These are phyloP conservation scores for Hippoglossus hippoglossus DNA, from an alignment of 2,797 vertebrate genomes.

Conservation along the genomic window DNA sequence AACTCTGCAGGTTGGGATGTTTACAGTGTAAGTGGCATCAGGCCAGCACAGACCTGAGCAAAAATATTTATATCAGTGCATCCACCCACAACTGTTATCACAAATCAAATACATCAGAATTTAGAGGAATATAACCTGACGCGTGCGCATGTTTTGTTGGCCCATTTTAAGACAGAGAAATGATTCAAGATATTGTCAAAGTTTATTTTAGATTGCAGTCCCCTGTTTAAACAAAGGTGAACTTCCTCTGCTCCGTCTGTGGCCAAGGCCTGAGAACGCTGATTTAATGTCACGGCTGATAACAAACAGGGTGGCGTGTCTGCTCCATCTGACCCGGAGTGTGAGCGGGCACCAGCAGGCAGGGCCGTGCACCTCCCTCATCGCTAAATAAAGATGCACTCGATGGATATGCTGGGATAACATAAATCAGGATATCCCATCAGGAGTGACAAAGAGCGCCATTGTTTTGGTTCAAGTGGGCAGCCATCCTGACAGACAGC, in stretches of 20 bases:
- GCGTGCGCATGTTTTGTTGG: conserved; percentile 18
- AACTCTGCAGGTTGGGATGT: conserved; percentile 82
- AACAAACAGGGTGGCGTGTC: conserved; percentile 69
- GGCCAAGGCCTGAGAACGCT: conserved; percentile 30
- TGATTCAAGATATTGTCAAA: conserved; percentile 35
- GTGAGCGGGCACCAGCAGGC: conserved; percentile 50
- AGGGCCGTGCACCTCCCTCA: conserved; percentile 42
- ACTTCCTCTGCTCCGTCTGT: conserved; percentile 53
- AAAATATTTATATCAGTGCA: conserved; percentile 71
- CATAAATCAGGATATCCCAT: conserved; percentile 87
- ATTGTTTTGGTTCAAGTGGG: conserved; percentile 85
- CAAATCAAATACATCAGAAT: conserved; percentile 30
- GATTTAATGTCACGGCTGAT: conserved; percentile 60
- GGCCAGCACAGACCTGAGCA: conserved; percentile 66
- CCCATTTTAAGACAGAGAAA: conserved; percentile 23
- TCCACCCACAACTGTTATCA: conserved; percentile 44
- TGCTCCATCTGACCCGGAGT: conserved; percentile 24
- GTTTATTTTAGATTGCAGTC: conserved; percentile 67
- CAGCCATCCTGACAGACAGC: conserved; percentile 79
- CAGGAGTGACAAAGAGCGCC: conserved; percentile 77
- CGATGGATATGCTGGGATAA: conserved; percentile 73
- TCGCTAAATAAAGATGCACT: conserved; percentile 80
- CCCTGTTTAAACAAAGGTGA: conserved; percentile 57
- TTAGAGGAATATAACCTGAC: conserved; percentile 15
- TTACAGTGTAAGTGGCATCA: conserved; percentile 83